Conservation (phyloP, 1,140 invertebrate species). For the Sarcophaga bullata region DNA sequence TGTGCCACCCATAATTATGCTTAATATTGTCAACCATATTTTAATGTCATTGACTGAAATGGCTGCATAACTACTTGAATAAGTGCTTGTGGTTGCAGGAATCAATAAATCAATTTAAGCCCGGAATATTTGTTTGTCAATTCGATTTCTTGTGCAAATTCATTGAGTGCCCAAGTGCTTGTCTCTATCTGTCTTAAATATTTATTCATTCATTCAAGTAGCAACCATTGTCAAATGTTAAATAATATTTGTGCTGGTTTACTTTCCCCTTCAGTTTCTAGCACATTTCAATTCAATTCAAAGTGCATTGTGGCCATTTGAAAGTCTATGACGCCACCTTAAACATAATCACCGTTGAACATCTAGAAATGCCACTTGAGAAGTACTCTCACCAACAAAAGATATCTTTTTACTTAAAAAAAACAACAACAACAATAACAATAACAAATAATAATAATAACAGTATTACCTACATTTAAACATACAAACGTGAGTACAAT, state of each 20-base stretch:
- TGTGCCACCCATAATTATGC: too few species aligned
- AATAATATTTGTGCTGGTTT: conserved; percentile 18
- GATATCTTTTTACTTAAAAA: neutral
- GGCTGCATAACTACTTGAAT: too few species aligned
- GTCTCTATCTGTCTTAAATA: neutral
- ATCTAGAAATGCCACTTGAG: neutral
- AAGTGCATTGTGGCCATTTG: neutral
- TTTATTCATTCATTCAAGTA: neutral
- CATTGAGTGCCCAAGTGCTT: neutral
- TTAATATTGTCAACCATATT: too few species aligned
- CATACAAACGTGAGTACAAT: neutral
- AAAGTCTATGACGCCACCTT: conserved; percentile 6
- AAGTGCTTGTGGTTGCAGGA: too few species aligned
- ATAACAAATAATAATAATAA: conserved; percentile 4
- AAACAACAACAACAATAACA: neutral
- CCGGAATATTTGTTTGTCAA: neutral
- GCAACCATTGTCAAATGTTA: neutral
- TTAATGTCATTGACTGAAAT: too few species aligned
- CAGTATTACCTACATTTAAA: neutral
- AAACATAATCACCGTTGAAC: neutral
- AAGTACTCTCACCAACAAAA: too few species aligned
- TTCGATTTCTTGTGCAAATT: neutral
- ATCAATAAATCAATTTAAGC: too few species aligned
- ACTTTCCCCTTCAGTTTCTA: neutral
- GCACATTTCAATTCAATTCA: neutral